Percentiles rank a stretch among this genome's conserved stretches.
Evolutionary conservation across 2,888 invertebrate genomes (phyloP).

Genomic region (Apomyelois bistriatella): DNA sequence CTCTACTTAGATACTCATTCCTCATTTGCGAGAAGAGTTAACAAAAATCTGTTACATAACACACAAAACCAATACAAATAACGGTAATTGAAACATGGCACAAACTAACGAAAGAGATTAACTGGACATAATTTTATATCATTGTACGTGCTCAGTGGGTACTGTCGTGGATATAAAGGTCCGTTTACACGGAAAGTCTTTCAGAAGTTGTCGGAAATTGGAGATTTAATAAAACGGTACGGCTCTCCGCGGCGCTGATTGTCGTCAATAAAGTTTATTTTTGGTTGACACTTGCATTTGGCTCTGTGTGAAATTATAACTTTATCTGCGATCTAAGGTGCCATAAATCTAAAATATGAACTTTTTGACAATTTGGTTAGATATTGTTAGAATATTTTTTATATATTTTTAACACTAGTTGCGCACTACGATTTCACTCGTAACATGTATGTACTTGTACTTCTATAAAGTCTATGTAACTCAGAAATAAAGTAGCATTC

Average conservation of each 20-base stretch:
- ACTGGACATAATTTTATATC: conserved; percentile 8
- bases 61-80: background rate
- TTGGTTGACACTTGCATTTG: background rate
- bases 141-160: background rate
- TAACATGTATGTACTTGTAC: no score
- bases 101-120: conserved; percentile 7
- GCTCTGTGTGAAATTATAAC: background rate
- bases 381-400: no score
- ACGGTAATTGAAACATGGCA: background rate
- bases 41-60: background rate
- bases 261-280: conserved; percentile 11
- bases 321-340: background rate
- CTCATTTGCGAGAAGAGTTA: background rate
- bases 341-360: no score
- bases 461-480: no score
- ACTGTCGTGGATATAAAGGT: conserved; percentile 9
- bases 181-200: conserved; percentile 13
- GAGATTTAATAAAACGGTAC: conserved; percentile 11
- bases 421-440: no score
- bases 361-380: no score
- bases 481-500: no score
- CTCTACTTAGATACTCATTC: no score
- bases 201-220: conserved; percentile 11
- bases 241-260: background rate
- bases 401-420: no score